Percentiles rank a stretch among this genome's conserved stretches.
Evolutionary conservation across 2,113 vertebrate species (phyloP).

Genomic region (Todiramphus saurophagus): DNA sequence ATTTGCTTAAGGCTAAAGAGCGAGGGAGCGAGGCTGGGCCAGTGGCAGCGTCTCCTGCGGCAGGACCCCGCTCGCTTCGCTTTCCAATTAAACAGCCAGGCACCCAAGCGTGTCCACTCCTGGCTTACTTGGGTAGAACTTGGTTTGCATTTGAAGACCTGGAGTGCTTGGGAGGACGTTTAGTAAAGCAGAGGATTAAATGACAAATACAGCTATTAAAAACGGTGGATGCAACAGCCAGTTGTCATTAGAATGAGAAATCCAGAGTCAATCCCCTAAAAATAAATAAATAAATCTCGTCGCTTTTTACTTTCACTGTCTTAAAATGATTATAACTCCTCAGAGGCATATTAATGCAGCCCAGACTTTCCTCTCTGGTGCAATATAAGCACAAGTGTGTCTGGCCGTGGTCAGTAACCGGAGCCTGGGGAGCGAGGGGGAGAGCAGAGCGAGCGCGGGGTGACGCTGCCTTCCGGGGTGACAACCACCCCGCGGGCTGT

Average conservation of each 20-base stretch:
- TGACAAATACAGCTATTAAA: background rate
- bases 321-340: background rate
- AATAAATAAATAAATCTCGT: no score
- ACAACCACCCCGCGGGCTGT: background rate
- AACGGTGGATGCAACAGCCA: background rate
- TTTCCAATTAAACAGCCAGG: conserved; percentile 55
- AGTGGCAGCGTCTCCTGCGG: conserved; percentile 5
- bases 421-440: background rate
- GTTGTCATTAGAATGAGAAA: background rate
- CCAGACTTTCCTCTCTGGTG: background rate
- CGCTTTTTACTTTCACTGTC: background rate
- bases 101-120: background rate
- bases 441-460: fast-evolving
- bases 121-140: background rate
- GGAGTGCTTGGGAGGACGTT: background rate
- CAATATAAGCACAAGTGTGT: background rate
- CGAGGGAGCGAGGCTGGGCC: conserved; percentile 12
- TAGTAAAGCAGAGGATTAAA: background rate
- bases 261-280: background rate
- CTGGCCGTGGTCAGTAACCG: background rate
- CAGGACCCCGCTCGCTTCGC: conserved; percentile 23
- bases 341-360: background rate
- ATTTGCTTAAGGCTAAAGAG: conserved; percentile 47
- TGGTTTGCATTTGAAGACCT: background rate
- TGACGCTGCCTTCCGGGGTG: background rate